Evolutionary conservation across 2,797 vertebrate genomes (phyloP).

Genomic region (Yasuhikotakia modesta): DNA sequence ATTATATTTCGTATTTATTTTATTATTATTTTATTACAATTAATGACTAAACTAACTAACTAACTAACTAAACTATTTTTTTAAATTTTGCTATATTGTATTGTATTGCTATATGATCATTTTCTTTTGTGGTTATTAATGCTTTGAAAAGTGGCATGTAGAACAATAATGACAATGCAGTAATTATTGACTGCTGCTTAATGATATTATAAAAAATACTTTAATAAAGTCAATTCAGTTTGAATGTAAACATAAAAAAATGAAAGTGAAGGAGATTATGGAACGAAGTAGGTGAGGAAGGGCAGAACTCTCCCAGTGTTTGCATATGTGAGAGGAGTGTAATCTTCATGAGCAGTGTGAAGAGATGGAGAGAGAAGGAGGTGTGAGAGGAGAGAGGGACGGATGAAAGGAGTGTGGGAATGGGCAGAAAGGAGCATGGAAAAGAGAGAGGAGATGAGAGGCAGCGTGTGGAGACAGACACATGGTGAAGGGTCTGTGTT

Average conservation of each 20-base stretch:
- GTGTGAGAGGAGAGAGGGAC: slow-evolving; percentile 19
- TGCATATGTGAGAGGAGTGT: slow-evolving; percentile 44
- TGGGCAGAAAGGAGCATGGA: not conserved
- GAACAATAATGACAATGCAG: not conserved
- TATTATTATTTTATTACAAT: no score
- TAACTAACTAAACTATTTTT: no score
- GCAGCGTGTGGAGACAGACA: slow-evolving; percentile 42
- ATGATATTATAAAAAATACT: no score
- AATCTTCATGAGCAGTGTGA: slow-evolving; percentile 22
- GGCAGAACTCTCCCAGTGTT: slow-evolving; percentile 11
- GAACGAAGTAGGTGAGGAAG: slow-evolving; percentile 9
- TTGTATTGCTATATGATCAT: no score
- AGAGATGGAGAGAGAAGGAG: slow-evolving; percentile 10
- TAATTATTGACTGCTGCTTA: no score
- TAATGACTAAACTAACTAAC: no score
- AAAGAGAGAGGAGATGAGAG: slow-evolving; percentile 32
- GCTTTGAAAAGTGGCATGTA: not conserved
- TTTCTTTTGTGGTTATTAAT: not conserved
- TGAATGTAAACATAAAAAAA: not conserved
- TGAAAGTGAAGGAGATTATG: slow-evolving; percentile 15
- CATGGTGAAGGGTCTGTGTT: slow-evolving; percentile 48
- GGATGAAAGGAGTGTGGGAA: slow-evolving; percentile 21
- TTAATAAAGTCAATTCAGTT: not conserved
- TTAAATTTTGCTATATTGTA: no score
- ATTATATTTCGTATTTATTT: no score